Evolutionary conservation across 2,888 invertebrate species (phyloP).

Genomic region (Ariolimax columbianus): DNA sequence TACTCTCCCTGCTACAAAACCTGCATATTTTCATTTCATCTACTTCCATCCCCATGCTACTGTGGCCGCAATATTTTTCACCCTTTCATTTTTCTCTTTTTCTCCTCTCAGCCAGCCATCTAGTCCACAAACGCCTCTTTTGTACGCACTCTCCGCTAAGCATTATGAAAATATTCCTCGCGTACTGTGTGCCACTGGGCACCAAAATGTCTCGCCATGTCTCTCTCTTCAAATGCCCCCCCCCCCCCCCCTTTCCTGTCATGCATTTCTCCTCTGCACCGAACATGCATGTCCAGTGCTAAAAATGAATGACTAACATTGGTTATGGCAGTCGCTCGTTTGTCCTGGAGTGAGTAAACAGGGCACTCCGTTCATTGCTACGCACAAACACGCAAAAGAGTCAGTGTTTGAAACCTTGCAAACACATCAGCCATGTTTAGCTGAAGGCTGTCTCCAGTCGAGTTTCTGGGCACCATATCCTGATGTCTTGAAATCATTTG

Average conservation of each 20-base stretch:
- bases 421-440: not conserved
- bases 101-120: not conserved
- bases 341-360: constrained; percentile 1
- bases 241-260: not conserved
- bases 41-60: too few species aligned
- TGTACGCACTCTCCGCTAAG: not conserved
- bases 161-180: not conserved
- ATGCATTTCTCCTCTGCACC: not conserved
- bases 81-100: too few species aligned
- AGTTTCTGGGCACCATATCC: not conserved
- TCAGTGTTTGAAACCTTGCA: not conserved
- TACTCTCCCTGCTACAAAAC: too few species aligned
- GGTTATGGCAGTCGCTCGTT: not conserved
- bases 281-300: not conserved
- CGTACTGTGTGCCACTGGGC: not conserved
- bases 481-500: not conserved
- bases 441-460: not conserved
- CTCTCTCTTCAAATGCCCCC: not conserved
- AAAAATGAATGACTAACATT: not conserved
- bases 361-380: not conserved
- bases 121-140: not conserved
- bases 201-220: not conserved
- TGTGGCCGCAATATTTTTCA: too few species aligned
- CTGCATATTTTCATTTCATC: too few species aligned
- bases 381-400: not conserved